phyloP scores from a whole-genome alignment of 2,797 vertebrate species.

The Siniperca undulata region DNA sequence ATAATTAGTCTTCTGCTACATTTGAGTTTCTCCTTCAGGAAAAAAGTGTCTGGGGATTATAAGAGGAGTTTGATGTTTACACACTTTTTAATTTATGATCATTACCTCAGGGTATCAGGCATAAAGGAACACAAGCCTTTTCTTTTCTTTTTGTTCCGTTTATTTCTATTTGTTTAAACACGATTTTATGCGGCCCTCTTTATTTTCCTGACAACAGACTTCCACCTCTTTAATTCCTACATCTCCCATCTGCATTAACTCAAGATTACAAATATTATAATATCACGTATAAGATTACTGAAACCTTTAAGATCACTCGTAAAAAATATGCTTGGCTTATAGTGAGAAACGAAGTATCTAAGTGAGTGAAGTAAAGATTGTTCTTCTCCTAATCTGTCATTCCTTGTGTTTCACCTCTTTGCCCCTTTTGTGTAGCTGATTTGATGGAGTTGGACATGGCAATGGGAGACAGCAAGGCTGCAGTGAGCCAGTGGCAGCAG shows the following conservation, averaged over 20 bases:
- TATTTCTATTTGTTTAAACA: not conserved
- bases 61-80: not conserved
- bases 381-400: not conserved
- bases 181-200: not conserved
- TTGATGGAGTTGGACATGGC: slow-evolving; percentile 99
- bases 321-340: no score
- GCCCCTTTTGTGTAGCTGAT: slow-evolving; percentile 87
- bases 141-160: not conserved
- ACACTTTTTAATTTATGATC: not conserved
- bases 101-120: not conserved
- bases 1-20: not conserved
- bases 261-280: not conserved
- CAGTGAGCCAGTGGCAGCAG: slow-evolving; percentile 98
- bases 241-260: not conserved
- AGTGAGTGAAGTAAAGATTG: not conserved
- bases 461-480: slow-evolving; percentile 98
- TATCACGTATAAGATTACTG: not conserved
- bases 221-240: not conserved
- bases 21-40: not conserved
- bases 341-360: not conserved
- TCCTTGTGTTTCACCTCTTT: not conserved
- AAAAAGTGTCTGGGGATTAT: not conserved
- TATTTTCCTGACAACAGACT: not conserved
- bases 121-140: not conserved
- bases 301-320: not conserved